These are phyloP conservation scores for Trogon surrucura DNA, from an alignment of 2,113 vertebrate species.

Conservation along the genomic window DNA sequence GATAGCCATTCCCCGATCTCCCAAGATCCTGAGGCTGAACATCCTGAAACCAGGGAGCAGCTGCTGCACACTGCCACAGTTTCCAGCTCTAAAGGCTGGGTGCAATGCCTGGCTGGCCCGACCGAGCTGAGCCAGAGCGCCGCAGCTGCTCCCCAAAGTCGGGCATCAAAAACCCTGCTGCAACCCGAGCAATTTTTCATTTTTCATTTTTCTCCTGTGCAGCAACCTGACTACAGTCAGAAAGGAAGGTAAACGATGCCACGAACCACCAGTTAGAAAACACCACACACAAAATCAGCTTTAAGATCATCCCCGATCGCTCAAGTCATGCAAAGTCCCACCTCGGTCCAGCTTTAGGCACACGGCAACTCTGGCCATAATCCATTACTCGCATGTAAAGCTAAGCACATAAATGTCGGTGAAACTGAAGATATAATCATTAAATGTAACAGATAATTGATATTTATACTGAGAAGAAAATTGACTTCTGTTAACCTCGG, in stretches of 20 bases:
- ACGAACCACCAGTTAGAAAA: not conserved
- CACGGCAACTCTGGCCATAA: not conserved
- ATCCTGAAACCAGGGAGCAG: constrained; percentile 25
- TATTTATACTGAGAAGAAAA: constrained; percentile 59
- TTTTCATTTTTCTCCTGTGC: not conserved
- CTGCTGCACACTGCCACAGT: not conserved
- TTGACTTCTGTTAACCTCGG: constrained; percentile 63
- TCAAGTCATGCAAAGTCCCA: not conserved
- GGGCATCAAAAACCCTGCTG: not conserved
- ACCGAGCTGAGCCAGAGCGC: not conserved
- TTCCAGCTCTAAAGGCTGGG: not conserved
- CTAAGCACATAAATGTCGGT: not conserved
- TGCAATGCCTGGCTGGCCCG: not conserved
- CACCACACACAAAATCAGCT: not conserved
- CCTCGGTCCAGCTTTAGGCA: not conserved
- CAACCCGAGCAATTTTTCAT: not conserved
- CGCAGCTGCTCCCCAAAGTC: constrained; percentile 27
- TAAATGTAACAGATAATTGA: constrained; percentile 56
- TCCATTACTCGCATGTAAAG: not conserved
- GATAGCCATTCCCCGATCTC: not conserved
- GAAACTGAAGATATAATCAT: constrained; percentile 53
- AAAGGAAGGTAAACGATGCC: not conserved
- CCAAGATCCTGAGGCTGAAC: not conserved
- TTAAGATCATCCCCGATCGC: not conserved
- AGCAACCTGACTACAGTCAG: not conserved